Evolutionary conservation across 2,888 invertebrate genomes (phyloP).

Genomic region (Dermolepida albohirtum): DNA sequence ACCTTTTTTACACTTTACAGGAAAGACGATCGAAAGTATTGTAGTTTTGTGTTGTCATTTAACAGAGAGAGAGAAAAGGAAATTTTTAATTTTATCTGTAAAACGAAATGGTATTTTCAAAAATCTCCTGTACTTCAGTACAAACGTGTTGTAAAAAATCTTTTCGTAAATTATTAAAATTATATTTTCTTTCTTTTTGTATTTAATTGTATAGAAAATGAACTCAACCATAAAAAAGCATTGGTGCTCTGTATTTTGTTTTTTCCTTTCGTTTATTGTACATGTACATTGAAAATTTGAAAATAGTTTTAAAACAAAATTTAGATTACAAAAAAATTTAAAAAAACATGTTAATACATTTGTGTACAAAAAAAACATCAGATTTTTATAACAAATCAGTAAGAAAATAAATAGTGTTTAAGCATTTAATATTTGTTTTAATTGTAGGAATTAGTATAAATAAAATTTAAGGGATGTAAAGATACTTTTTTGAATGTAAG

Average conservation of each 20-base stretch:
- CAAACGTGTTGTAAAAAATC: constrained; percentile 20
- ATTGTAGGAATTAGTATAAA: not conserved
- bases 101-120: constrained; percentile 36
- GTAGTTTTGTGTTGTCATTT: constrained; percentile 40
- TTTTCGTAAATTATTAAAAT: not conserved
- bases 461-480: no score
- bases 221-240: constrained; percentile 18
- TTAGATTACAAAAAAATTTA: constrained; percentile 25
- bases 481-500: no score
- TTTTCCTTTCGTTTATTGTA: constrained; percentile 22
- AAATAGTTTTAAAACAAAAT: constrained; percentile 22
- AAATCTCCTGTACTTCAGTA: constrained; percentile 33
- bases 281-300: constrained; percentile 35
- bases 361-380: constrained; percentile 40
- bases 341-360: constrained; percentile 40
- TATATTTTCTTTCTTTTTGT: constrained; percentile 12
- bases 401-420: constrained; percentile 41
- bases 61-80: constrained; percentile 28
- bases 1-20: constrained; percentile 45
- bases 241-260: constrained; percentile 38
- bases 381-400: constrained; percentile 44
- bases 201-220: constrained; percentile 26
- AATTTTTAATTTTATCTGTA: constrained; percentile 38
- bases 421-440: constrained; percentile 29
- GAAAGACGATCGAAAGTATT: constrained; percentile 33